Base-by-base conservation (phyloP, 2,113 vertebrate species). In the Anolis sagrei region DNA sequence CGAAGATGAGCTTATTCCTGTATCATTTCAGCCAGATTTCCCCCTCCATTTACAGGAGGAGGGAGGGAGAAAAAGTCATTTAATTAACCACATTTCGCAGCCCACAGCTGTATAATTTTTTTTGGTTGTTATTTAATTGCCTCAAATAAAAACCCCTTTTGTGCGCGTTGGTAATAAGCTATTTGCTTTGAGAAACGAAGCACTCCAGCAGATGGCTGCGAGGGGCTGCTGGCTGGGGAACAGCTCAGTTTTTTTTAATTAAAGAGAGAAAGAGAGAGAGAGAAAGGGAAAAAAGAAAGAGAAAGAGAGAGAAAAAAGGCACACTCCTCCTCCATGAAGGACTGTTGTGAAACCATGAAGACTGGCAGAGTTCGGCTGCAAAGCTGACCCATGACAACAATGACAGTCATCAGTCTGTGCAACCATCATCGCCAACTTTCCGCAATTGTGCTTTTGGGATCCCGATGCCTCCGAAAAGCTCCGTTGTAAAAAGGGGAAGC, bases 171-270 rank as follows among this genome's bases (percentile, higher is more conserved):
- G 61, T 93, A 89, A 94, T 48, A 91, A 94, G 86, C 82, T 82
- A 78, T 95, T 95, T 93, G 90, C 93, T 94, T 83, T n/a, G 92
- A 86, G 91, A 93, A 88, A 78, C 86, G 72, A 34, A 91, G 84
- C 87, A 87, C 76, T 85, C 86, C 69, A 49, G 89, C 89, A 94
- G 90, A 90, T 23, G 48, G 74, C 90, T 89, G 92, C 0, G 7
- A 78, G 0, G 25, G 83, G 87, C 79, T 0, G 32, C 48, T 91
- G 89, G 74, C 87, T 90, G 90, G 49, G 86, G 68, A 90, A 86
- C 69, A 34, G 79, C 93, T 89, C 86, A 51, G 84, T 84, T 83
- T 84, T 68, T 70, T 86, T 83, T 87, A 78, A 88, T 92, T 85
- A 79, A 85, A 74, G 18, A 69, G 23, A 78, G 49, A n/a, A 25